phyloP scores from a whole-genome alignment of 30 jellyfish, hydroid and myxozoan genomes.

The Aurelia sp. region DNA sequence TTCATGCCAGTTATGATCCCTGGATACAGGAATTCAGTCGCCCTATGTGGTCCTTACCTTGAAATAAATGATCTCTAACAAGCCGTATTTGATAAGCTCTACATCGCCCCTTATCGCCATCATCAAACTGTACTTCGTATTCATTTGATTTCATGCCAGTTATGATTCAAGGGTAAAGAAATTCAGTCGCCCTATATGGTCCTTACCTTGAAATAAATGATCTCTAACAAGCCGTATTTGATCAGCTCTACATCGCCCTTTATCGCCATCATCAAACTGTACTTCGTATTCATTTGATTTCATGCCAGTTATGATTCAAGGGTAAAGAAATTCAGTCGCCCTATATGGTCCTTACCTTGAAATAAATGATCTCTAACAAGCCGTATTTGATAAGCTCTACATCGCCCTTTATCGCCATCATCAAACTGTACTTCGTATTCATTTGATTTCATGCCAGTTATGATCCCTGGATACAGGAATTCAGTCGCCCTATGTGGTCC shows the following conservation, averaged over 20 bases:
- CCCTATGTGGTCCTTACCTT: constrained; percentile 7
- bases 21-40: constrained; percentile 70
- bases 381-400: constrained; percentile 83
- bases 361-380: constrained; percentile 65
- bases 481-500: background rate
- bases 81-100: constrained; percentile 83
- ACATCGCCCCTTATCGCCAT: constrained; percentile 82
- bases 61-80: constrained; percentile 56
- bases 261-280: constrained; percentile 95
- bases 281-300: constrained; percentile 81
- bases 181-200: no score
- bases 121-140: constrained; percentile 85
- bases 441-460: constrained; percentile 54
- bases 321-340: constrained; percentile 80
- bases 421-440: constrained; percentile 83
- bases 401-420: constrained; percentile 93
- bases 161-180: constrained; percentile 80
- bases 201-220: constrained; percentile 55
- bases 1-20: constrained; percentile 80
- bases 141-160: constrained; percentile 66
- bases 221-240: constrained; percentile 85
- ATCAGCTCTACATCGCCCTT: constrained; percentile 78
- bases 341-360: constrained; percentile 58
- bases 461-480: constrained; percentile 87
- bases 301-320: constrained; percentile 82